phyloP scores from a whole-genome alignment of 2,797 vertebrate species.

The Malurus splendens region DNA sequence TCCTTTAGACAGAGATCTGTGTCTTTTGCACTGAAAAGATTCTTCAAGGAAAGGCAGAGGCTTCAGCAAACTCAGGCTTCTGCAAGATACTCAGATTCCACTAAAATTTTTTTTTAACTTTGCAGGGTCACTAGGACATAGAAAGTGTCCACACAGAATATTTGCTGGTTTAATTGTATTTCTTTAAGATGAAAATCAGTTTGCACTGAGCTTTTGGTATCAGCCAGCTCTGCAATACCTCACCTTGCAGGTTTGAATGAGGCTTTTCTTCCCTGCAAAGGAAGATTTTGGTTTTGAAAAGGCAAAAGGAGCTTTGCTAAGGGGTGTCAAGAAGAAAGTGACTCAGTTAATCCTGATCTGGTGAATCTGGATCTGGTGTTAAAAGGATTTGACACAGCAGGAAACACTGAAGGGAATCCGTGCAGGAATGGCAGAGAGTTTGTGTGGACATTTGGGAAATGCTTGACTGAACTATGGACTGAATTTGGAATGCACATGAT shows the following conservation, averaged over 20 bases:
- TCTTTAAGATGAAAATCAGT: neutral
- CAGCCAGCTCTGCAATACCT: neutral
- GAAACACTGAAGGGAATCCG: neutral
- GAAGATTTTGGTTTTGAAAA: neutral
- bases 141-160: neutral
- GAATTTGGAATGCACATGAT: fast-evolving
- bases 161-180: neutral
- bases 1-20: neutral
- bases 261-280: neutral
- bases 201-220: neutral
- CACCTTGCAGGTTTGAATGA: neutral
- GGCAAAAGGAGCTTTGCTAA: neutral
- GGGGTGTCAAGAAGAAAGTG: neutral
- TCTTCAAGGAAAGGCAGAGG: neutral
- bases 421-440: neutral
- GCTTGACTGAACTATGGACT: neutral
- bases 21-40: neutral
- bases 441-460: neutral
- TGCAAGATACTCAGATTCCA: neutral
- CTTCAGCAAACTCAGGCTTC: neutral
- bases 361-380: neutral
- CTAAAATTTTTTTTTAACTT: neutral
- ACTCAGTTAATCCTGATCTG: neutral
- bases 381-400: neutral
- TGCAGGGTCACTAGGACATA: neutral